Conservation (phyloP, 2,888 invertebrate genomes). For the Onchidella celtica region DNA sequence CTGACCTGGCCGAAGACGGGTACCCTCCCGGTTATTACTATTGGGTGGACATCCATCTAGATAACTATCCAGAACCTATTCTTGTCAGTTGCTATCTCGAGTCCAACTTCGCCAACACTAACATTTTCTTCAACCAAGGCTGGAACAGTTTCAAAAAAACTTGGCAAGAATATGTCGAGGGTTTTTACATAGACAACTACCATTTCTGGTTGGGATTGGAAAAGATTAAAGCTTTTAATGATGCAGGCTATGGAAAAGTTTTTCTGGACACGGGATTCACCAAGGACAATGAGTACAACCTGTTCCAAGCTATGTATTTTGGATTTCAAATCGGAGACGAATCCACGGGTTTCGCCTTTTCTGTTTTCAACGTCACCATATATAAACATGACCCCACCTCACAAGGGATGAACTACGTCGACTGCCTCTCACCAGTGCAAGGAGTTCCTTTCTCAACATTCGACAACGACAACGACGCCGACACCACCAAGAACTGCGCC, state of each 20-base stretch:
- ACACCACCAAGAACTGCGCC: slow-evolving; percentile 21
- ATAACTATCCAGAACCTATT: not conserved
- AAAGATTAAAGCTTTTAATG: not conserved
- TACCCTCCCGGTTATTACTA: not conserved
- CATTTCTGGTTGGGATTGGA: slow-evolving; percentile 29
- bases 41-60: not conserved
- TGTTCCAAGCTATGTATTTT: not conserved
- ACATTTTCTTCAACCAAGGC: slow-evolving; percentile 6
- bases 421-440: slow-evolving; percentile 30
- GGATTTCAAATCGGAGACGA: not conserved
- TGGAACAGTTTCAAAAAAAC: not conserved
- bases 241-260: not conserved
- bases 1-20: slow-evolving; percentile 1
- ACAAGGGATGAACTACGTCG: not conserved
- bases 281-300: not conserved
- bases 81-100: not conserved
- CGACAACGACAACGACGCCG: slow-evolving; percentile 40
- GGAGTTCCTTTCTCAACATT: slow-evolving; percentile 40
- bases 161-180: not conserved
- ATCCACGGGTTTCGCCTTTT: not conserved
- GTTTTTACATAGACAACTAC: not conserved
- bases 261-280: not conserved
- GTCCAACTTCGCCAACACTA: not conserved
- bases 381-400: not conserved
- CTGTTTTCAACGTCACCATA: not conserved